A percentile compares a stretch with the other conserved stretches of the same genome.
phyloP scores from a whole-genome alignment of 2,888 invertebrate species.

The Pterostichus madidus region DNA sequence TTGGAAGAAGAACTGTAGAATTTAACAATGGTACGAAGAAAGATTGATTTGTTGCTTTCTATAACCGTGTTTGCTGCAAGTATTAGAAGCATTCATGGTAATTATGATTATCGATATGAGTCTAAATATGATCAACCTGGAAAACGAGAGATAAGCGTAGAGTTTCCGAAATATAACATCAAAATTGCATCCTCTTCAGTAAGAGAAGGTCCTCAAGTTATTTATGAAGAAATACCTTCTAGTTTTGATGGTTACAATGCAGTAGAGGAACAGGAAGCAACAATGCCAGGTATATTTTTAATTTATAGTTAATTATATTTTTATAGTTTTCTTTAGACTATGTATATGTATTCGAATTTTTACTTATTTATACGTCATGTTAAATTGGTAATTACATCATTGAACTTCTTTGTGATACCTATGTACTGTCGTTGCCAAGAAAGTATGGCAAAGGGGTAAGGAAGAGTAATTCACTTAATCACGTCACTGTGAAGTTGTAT shows the following conservation, averaged over 20 bases:
- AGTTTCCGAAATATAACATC: conserved; percentile 54
- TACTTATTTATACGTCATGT: too few relatives aligned
- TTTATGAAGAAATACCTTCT: conserved; percentile 12
- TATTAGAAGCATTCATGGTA: not conserved
- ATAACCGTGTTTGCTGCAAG: not conserved
- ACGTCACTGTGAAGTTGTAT: too few relatives aligned
- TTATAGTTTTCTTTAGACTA: too few relatives aligned
- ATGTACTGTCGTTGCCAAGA: too few relatives aligned
- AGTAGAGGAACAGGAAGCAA: not conserved
- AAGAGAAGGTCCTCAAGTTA: not conserved
- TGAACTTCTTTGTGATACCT: too few relatives aligned
- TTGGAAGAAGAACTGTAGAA: conserved; percentile 2
- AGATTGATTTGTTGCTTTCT: not conserved
- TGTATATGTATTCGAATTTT: too few relatives aligned
- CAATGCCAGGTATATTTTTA: not conserved
- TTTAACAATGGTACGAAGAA: conserved; percentile 2
- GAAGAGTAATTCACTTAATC: too few relatives aligned
- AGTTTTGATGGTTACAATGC: not conserved
- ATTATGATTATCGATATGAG: conserved; percentile 7
- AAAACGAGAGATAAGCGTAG: conserved; percentile 20
- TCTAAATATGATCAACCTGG: not conserved
- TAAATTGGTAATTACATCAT: too few relatives aligned
- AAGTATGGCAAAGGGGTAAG: too few relatives aligned
- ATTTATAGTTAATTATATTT: not conserved
- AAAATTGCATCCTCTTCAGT: conserved; percentile 26